phyloP scores from a whole-genome alignment of 2,888 invertebrate species.

The Pristionchus japonicus region DNA sequence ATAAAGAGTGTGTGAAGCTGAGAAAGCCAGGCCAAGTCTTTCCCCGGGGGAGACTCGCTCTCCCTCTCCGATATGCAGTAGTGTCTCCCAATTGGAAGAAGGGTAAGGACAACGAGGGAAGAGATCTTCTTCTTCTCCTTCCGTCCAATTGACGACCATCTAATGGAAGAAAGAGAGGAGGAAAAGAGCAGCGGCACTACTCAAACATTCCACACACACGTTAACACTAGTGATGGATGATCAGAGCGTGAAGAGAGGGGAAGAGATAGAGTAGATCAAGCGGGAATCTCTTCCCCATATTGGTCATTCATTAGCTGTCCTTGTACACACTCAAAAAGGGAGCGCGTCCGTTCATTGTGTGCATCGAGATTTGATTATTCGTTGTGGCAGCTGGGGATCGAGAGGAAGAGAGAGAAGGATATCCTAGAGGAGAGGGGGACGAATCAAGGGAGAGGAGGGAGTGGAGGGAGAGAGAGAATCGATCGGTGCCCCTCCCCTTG shows the following conservation, averaged over 20 bases:
- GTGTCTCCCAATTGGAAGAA: slow-evolving; percentile 35
- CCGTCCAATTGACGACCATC: slow-evolving; percentile 5
- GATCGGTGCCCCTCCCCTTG: slow-evolving; percentile 39
- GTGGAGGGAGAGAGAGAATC: slow-evolving; percentile 19
- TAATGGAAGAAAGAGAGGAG: slow-evolving; percentile 18
- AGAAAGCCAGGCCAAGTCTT: background rate
- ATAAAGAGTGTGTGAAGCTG: too few relatives aligned
- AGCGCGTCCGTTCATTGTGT: slow-evolving; percentile 1
- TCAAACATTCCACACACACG: background rate
- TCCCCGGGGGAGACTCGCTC: background rate
- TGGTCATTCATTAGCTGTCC: background rate
- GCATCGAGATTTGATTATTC: slow-evolving; percentile 39
- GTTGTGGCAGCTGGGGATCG: slow-evolving; percentile 43
- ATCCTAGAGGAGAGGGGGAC: background rate
- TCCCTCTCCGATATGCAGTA: background rate
- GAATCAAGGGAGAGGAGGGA: slow-evolving; percentile 17
- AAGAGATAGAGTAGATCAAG: background rate
- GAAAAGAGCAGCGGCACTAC: background rate
- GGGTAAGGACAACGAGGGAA: slow-evolving; percentile 1
- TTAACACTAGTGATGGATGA: background rate
- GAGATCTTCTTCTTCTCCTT: background rate
- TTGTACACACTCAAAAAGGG: slow-evolving; percentile 22
- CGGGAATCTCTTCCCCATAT: background rate
- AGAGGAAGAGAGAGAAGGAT: slow-evolving; percentile 1
- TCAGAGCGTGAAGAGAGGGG: background rate